Percentiles rank a stretch among this genome's conserved stretches.
Conservation (phyloP, 2,797 vertebrate genomes). For the Austrolebias charrua region DNA sequence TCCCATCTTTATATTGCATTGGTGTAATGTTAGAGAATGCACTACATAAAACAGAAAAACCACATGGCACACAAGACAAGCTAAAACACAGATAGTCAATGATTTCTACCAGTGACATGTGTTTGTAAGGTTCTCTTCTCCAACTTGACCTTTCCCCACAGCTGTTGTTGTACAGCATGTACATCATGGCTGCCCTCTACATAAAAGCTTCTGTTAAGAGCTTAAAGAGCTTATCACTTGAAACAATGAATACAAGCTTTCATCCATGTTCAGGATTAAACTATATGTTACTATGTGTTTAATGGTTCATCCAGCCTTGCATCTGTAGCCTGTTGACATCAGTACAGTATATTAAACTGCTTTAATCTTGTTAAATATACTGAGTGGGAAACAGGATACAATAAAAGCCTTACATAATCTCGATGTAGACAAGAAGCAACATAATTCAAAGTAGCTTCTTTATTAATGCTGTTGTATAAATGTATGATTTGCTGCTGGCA, state of each 20-base stretch:
- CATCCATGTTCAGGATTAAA: conserved; percentile 36
- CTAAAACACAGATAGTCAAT: too few species aligned
- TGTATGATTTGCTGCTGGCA: too few species aligned
- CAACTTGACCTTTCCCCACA: too few species aligned
- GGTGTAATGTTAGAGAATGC: too few species aligned
- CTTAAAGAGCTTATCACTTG: neutral
- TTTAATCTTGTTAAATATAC: conserved; percentile 41
- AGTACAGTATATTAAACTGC: conserved; percentile 9
- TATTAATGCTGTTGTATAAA: neutral
- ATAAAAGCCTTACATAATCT: conserved; percentile 38
- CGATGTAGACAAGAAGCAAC: conserved; percentile 13
- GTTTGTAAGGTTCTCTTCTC: too few species aligned
- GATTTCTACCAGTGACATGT: too few species aligned
- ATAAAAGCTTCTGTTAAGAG: conserved; percentile 23
- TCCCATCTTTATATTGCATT: too few species aligned
- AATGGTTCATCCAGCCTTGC: conserved; percentile 2
- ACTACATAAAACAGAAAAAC: too few species aligned
- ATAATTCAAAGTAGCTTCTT: conserved; percentile 25
- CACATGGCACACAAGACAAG: too few species aligned
- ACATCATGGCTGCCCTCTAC: conserved; percentile 5
- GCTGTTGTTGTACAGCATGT: too few species aligned
- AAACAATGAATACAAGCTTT: conserved; percentile 29
- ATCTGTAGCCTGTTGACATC: conserved; percentile 14
- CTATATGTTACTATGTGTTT: conserved; percentile 3
- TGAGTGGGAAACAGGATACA: conserved; percentile 1